Base-by-base conservation (phyloP, 2,888 invertebrate genomes). In the Diarsia dahlii region DNA sequence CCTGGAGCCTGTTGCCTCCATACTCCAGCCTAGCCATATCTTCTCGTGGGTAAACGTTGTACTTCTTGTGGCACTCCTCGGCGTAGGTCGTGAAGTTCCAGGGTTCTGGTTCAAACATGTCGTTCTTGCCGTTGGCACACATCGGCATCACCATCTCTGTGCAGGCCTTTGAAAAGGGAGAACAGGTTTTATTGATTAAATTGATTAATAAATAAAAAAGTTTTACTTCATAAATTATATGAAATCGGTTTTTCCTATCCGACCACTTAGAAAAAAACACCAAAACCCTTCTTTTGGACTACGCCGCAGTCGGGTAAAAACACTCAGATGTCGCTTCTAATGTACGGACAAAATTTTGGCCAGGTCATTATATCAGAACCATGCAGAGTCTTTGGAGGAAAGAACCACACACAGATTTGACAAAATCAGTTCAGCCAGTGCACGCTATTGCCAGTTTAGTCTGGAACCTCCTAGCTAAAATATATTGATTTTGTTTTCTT, bases 101-200 rank as follows among this genome's bases (percentile, higher is more conserved):
- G 0, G 97, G 90, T 0, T 90, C 82, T 1, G 97, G 97, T 90
- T 98, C 98, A 92, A 99, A 99, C 98, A 99, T 99, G 90, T 99
- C 99, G 15, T 97, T 95, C 2, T 96, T 94, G 60, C 98, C 98
- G 84, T 97, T 97, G 13, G 97, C 95, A 93, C 99, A 99, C 97
- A 98, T 98, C 0, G 99, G 99, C 99, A 99, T 99, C 78, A 99
- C 98, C 98, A 99, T 99, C 95, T 99, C 99, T 45, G 99, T 99
- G 91, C 99, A 99, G 0, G 98, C 97, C 98, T 99, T 52, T 96
- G 1, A 65, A 56, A 48, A 3, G 13, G 15, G 50, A 20, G 54
- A 34, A 10, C 0, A 63, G n/a, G 18, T 60, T 58, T 18, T 28
- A 58, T 54, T 15, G 56, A 28, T 13, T 15, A 0, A 13, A 56